A percentile compares a stretch with the other conserved stretches of the same genome.
phyloP scores from a whole-genome alignment of 1,140 invertebrate genomes.

The Diorhabda carinulata region DNA sequence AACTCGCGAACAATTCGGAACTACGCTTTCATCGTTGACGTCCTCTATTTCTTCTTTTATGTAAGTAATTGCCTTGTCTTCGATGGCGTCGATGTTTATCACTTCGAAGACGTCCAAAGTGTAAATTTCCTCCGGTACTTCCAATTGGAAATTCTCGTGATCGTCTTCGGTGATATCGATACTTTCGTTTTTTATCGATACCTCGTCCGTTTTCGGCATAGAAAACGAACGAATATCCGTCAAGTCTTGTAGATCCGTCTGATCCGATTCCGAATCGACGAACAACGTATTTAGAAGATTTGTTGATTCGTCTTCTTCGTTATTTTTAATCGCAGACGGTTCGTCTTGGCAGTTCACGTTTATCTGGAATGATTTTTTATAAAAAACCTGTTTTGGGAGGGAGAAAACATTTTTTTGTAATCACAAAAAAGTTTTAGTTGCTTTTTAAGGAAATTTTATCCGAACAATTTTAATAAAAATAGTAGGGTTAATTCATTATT shows the following conservation, averaged over 20 bases:
- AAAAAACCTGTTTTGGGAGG: no score
- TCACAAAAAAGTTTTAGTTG: no score
- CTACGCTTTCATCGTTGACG: conserved; percentile 16
- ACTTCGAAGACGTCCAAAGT: conserved; percentile 2
- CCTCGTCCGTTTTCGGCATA: neutral
- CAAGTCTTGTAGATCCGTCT: no score
- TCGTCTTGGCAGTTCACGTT: no score
- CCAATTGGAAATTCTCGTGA: conserved; percentile 14
- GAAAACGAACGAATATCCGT: neutral
- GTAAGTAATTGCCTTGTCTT: neutral
- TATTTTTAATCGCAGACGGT: no score
- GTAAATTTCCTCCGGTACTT: conserved; percentile 5
- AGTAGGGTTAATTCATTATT: no score
- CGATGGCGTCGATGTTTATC: neutral
- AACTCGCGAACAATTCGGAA: conserved; percentile 3
- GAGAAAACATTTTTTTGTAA: no score
- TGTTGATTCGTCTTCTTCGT: no score
- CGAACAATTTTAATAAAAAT: no score
- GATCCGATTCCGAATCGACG: neutral
- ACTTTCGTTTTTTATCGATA: conserved; percentile 3
- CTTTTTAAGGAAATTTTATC: no score
- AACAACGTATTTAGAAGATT: neutral
- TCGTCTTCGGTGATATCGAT: conserved; percentile 7
- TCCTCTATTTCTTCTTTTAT: conserved; percentile 6
- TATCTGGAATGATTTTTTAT: no score